These are phyloP conservation scores for Pachycephala philippinensis DNA, from an alignment of 2,113 vertebrate genomes.

Conservation along the genomic window DNA sequence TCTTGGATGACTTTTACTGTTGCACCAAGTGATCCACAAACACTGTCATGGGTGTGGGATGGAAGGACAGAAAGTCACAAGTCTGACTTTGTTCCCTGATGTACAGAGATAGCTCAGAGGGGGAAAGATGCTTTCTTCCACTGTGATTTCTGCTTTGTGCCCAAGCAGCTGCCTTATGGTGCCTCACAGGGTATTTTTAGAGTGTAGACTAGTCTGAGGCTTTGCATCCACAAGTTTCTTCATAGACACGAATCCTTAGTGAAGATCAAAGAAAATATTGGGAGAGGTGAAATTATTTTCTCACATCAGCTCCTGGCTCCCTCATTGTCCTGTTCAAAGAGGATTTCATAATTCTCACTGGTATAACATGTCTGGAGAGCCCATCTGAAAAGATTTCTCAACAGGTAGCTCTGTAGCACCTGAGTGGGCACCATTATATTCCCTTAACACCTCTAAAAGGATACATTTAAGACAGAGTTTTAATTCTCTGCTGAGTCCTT, in stretches of 20 bases:
- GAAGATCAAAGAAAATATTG: background rate
- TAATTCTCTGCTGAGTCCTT: background rate
- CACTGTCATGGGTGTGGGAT: accelerated
- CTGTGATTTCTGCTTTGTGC: background rate
- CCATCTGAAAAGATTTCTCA: background rate
- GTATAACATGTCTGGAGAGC: background rate
- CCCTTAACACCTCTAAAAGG: background rate
- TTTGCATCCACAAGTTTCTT: background rate
- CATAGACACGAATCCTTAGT: background rate
- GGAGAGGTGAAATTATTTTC: background rate
- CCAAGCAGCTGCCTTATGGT: background rate
- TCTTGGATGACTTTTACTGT: background rate
- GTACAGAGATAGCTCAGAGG: background rate
- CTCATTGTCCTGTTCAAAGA: background rate
- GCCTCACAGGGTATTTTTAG: background rate
- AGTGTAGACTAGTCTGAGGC: background rate
- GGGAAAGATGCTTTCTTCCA: background rate
- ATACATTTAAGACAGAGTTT: background rate
- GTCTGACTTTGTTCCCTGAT: background rate
- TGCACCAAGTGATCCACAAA: background rate
- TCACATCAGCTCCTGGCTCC: background rate
- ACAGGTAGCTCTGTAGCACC: accelerated
- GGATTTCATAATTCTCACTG: background rate
- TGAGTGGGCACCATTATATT: background rate
- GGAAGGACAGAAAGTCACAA: background rate